Base-by-base conservation (phyloP, 2,888 invertebrate genomes). In the Scaptomyza flava region DNA sequence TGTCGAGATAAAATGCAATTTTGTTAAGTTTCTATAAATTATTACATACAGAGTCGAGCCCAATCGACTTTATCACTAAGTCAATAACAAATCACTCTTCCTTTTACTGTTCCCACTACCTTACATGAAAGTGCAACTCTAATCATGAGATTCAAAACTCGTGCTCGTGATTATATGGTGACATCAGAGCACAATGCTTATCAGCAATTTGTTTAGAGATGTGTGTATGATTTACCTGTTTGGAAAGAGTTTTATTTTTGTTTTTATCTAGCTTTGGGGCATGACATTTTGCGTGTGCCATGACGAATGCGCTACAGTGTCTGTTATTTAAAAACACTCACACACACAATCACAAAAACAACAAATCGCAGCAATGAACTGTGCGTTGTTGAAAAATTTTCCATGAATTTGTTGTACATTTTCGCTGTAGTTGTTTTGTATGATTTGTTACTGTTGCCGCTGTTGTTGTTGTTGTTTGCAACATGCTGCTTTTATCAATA, bases 231-330 rank as follows among this genome's bases (percentile, higher is more conserved):
- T 45, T 6, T 42, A 41, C 50, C 46, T 51, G 56, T 12, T 45
- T 12, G 17, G 17, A 17, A 45, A 52, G 33, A 53, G 66, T 81
- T 8, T 41, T 1, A 17, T 14, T 38, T n/a, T 81, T 17, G 17
- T n/a, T 38, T 79, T 81, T 84, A 83, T 84, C 88, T 86, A 85
- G 80, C 59, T 68, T 27, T 41, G 80, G 74, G 62, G 80, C 67
- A 82, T 76, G 81, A 83, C 68, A 80, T 73, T 79, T 78, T 79
- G 87, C 84, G 87, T 81, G 88, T 80, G 87, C 84, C 89, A 86
- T 86, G 88, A 86, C 81, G 84, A 84, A 84, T 86, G 72, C 68
- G 58, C 41, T 56, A 78, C 76, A 73, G 78, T 65, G 58, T 52
- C 68, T 72, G 62, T 70, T 72, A 68, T 87, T 81, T 66, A 65